Evolutionary conservation across 2,888 invertebrate genomes (phyloP), one percentile per base, ranked within the genome.

Genomic region (Cordilura impudica): DNA sequence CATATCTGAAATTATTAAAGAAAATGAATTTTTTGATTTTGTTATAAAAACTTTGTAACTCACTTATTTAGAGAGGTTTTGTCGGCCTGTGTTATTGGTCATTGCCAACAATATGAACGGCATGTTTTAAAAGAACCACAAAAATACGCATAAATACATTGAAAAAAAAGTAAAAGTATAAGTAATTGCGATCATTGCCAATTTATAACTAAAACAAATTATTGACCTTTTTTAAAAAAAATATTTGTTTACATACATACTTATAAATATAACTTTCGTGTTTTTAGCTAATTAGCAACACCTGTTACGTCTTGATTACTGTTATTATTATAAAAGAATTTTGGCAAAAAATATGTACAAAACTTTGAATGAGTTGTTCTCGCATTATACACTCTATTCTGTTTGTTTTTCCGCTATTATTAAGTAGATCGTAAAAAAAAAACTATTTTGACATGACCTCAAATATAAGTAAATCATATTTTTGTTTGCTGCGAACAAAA

Each of bases 91-190:
- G 12, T n/a, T n/a, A n/a, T 39, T 39, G n/a, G 35, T 39, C 35
- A 39, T 39, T 39, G n/a, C 35, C 12, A 39, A 39, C n/a, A 39
- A 39, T 1, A 39, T n/a, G 35, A 4, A n/a, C n/a, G 35, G 35
- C n/a, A 39, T 39, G n/a, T 1, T 31, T n/a, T n/a, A 31, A 4
- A 31, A 14, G 35, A 39, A 39, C 35, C 35, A n/a, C 35, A 39
- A 39, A 39, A 39, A 39, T n/a, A 39, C 35, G 35, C 35, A 1
- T 39, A 2, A 12, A 35, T 12, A 61, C 45, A 61, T 19, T 21
- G 19, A 16, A 23, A 23, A 35, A 63, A 71, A 79, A 79, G 78
- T 79, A 79, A 74, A 79, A 79, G 78, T 79, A 35, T 70, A n/a
- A n/a, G n/a, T n/a, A 53, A 69, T 67, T 10, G 26, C 31, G 54